Conservation (phyloP, 2,888 invertebrate genomes). For the Eledona agricola region DNA sequence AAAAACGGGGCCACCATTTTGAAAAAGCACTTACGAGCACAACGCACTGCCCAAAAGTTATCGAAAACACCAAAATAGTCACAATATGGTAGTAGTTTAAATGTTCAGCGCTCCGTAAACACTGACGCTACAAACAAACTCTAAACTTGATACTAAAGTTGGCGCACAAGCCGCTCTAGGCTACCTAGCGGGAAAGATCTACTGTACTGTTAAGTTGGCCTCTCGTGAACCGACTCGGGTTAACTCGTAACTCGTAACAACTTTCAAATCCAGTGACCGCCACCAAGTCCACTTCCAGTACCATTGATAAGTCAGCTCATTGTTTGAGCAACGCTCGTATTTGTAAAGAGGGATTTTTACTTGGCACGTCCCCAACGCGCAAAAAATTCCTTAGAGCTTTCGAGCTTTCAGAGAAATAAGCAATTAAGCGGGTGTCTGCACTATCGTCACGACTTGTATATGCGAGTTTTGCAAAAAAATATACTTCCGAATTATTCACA, state of each 20-base stretch:
- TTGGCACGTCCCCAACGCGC: neutral
- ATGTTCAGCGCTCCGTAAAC: slow-evolving; percentile 23
- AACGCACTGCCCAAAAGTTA: slow-evolving; percentile 1
- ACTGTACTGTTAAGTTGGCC: slow-evolving; percentile 38
- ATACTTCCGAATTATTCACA: too few species aligned
- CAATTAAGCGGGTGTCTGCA: too few species aligned
- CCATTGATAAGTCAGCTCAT: slow-evolving; percentile 29
- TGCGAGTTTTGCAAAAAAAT: too few species aligned
- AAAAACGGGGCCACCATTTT: slow-evolving; percentile 26
- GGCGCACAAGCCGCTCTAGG: slow-evolving; percentile 30
- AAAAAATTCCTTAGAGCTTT: too few species aligned
- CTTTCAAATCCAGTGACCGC: slow-evolving; percentile 37
- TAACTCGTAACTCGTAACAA: slow-evolving; percentile 32
- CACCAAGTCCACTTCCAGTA: slow-evolving; percentile 25
- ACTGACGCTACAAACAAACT: slow-evolving; percentile 28
- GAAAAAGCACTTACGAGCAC: slow-evolving; percentile 20
- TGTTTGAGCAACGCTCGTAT: slow-evolving; percentile 20
- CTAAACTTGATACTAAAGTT: slow-evolving; percentile 27
- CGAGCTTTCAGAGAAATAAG: too few species aligned
- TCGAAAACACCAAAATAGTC: slow-evolving; percentile 10
- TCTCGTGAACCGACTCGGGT: slow-evolving; percentile 35
- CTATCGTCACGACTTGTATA: too few species aligned
- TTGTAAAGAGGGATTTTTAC: slow-evolving; percentile 5
- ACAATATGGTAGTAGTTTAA: slow-evolving; percentile 20
- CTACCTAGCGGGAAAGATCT: slow-evolving; percentile 39